Percentiles rank a stretch among this genome's conserved stretches.
Conservation (phyloP, 2,113 vertebrate genomes). For the Cinclus cinclus region DNA sequence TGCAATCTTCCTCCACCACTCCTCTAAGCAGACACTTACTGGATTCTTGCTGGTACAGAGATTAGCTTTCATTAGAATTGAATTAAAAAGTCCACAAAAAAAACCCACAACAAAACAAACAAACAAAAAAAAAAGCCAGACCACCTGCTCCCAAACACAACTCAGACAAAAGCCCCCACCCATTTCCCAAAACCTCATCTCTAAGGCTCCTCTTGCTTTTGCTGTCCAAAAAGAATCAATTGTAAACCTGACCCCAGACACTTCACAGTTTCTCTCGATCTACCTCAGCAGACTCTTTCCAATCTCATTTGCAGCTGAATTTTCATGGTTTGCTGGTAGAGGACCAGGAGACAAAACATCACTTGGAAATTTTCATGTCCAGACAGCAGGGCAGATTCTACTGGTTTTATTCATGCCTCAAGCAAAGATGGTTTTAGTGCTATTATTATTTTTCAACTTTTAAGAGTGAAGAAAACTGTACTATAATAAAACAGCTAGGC, state of each 20-base stretch:
- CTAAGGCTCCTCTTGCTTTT: background rate
- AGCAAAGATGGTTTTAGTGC: background rate
- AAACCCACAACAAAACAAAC: background rate
- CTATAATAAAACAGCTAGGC: background rate
- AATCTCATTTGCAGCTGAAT: background rate
- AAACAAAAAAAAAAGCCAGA: background rate
- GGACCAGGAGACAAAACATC: background rate
- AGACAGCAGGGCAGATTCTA: background rate
- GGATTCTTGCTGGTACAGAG: background rate
- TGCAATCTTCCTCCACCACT: background rate
- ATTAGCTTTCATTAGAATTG: background rate
- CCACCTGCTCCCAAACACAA: background rate
- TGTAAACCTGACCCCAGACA: background rate
- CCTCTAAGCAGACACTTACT: background rate
- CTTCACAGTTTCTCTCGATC: background rate
- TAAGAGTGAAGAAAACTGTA: background rate
- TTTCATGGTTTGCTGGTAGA: background rate
- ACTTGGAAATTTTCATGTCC: slow-evolving; percentile 13
- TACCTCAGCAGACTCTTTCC: background rate
- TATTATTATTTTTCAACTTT: background rate
- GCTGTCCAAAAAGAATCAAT: background rate
- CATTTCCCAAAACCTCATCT: background rate
- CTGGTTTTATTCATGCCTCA: background rate
- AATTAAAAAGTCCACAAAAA: background rate
- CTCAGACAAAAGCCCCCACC: background rate